phyloP scores from a whole-genome alignment of 2,113 vertebrate species.

The Bubalus kerabau region DNA sequence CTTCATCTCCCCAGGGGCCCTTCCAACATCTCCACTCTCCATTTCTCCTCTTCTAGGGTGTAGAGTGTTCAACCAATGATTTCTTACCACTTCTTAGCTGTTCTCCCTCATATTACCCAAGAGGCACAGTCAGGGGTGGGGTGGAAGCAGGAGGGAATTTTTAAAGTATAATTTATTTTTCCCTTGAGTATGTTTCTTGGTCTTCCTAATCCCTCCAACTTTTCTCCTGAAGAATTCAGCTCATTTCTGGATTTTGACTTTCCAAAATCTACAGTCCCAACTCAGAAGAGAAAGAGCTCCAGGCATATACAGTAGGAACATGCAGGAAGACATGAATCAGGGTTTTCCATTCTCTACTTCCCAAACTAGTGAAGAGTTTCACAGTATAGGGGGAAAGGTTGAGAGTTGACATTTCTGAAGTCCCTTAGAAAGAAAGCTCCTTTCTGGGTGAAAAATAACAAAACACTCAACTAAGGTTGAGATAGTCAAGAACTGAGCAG shows the following conservation, averaged over 20 bases:
- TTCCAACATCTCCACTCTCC: neutral
- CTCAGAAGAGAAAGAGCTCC: neutral
- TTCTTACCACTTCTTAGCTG: neutral
- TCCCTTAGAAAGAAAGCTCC: neutral
- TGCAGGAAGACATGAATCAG: neutral
- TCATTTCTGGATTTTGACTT: neutral
- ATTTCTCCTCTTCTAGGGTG: neutral
- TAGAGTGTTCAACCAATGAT: neutral
- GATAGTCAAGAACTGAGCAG: neutral
- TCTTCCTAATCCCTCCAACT: neutral
- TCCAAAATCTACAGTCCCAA: neutral
- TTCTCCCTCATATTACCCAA: neutral
- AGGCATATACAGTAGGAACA: neutral
- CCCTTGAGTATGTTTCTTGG: neutral
- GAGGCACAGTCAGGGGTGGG: neutral
- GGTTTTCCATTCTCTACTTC: neutral
- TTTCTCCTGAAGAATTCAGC: neutral
- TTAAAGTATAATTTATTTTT: neutral
- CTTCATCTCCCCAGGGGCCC: neutral
- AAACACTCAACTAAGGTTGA: neutral
- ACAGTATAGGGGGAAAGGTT: neutral
- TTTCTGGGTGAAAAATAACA: neutral
- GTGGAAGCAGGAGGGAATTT: neutral
- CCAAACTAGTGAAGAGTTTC: neutral
- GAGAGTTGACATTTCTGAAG: neutral